Base-by-base conservation (phyloP, 2,113 vertebrate genomes). In the Tyto alba region DNA sequence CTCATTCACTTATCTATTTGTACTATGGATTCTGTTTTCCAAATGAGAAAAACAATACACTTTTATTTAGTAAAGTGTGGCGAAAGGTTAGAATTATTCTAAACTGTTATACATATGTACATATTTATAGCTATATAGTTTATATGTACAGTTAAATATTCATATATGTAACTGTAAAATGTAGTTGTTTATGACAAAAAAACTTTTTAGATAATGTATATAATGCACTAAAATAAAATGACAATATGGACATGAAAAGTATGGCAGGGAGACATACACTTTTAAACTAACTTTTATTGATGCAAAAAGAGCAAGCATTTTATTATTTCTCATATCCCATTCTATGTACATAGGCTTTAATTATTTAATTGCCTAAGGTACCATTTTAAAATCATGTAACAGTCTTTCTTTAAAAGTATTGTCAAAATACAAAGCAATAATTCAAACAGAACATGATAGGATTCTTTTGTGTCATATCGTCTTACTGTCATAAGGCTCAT, bases 401-500 rank as follows among this genome's bases (percentile, higher is more conserved):
- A 53, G 30, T 50, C 53, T 84, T 73, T 34, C 17, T 66, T 91
- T 96, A 43, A 57, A 67, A 69, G 10, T 68, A 32, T 74, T 89
- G 38, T 88, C 73, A 56, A 47, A 95, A 85, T 79, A 72, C 27
- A 53, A 77, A 40, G 38, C 41, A 88, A 81, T 88, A 88, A 96
- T 47, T 97, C 73, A 94, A 27, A 86, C 19, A 92, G n/a, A 38
- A 86, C 32, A 68, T 93, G 22, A 78, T 69, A 75, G 55, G 26
- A 85, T 89, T 96, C 78, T 90, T 60, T 66, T 85, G 56, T 48
- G 59, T 82, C 83, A 57, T 85, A 89, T 91, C 93, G 88, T 91
- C 45, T 89, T 88, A 69, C 69, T 60, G 14, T 59, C 52, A 89
- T 2, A n/a, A 93, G 59, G 30, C 75, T 95, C 32, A 96, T 96